Evolutionary conservation across 2,113 vertebrate species (phyloP).

Genomic region (Cisticola juncidis): DNA sequence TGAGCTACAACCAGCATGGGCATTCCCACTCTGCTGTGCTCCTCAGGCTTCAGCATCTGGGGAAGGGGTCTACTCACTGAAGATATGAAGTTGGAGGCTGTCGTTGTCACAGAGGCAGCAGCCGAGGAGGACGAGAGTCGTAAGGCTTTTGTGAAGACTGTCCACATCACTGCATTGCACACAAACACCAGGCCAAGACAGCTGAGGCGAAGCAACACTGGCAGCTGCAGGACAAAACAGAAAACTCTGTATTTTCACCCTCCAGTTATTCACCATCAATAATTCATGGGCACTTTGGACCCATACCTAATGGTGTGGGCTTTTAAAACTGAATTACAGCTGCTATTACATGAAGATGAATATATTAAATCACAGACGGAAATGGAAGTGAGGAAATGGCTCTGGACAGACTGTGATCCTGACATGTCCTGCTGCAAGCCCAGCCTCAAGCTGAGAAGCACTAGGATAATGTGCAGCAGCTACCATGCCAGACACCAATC

Average conservation of each 20-base stretch:
- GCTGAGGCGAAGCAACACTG: slow-evolving; percentile 74
- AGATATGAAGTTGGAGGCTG: slow-evolving; percentile 90
- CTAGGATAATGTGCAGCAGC: neutral
- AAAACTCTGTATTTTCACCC: neutral
- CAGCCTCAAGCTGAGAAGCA: neutral
- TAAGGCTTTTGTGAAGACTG: slow-evolving; percentile 90
- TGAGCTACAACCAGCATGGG: fast-evolving
- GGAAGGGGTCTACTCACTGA: slow-evolving; percentile 80
- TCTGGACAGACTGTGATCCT: neutral
- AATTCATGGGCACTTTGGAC: neutral
- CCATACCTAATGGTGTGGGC: neutral
- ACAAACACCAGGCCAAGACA: slow-evolving; percentile 80
- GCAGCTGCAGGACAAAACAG: slow-evolving; percentile 70
- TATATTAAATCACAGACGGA: neutral
- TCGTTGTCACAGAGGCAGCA: slow-evolving; percentile 86
- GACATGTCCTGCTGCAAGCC: neutral
- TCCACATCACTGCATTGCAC: slow-evolving; percentile 92
- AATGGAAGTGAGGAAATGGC: neutral
- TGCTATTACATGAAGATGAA: neutral
- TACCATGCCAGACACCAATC: neutral
- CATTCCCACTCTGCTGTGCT: neutral
- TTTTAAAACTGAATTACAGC: neutral
- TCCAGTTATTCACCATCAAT: neutral
- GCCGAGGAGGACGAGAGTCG: slow-evolving; percentile 89
- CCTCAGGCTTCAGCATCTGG: neutral